Percentiles rank a stretch among this genome's conserved stretches.
These are phyloP conservation scores for Philypnodon macrostomus DNA, from an alignment of 2,797 vertebrate species.

Conservation along the genomic window DNA sequence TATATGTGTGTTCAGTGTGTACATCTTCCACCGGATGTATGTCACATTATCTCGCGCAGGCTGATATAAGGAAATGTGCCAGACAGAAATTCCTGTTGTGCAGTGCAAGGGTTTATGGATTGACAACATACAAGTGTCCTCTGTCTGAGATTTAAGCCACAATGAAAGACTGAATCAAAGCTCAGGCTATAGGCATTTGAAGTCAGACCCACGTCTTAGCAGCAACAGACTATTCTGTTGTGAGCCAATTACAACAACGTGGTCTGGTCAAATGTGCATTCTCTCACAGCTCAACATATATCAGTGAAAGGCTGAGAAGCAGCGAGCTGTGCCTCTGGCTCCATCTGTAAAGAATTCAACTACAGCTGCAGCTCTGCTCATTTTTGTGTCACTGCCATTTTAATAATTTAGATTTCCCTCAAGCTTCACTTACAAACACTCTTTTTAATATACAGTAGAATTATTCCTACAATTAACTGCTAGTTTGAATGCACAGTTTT, in stretches of 20 bases:
- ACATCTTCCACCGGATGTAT: slow-evolving; percentile 48
- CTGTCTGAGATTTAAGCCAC: slow-evolving; percentile 46
- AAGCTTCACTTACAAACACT: neutral
- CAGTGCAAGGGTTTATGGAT: slow-evolving; percentile 55
- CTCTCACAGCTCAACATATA: slow-evolving; percentile 48
- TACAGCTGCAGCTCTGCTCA: slow-evolving; percentile 20
- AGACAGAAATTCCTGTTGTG: slow-evolving; percentile 52
- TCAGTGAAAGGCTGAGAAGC: slow-evolving; percentile 18
- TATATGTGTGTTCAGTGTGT: slow-evolving; percentile 13
- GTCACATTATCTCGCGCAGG: slow-evolving; percentile 54
- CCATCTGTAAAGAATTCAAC: slow-evolving; percentile 48
- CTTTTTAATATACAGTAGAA: too few species aligned
- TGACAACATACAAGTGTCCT: slow-evolving; percentile 50
- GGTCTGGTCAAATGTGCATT: slow-evolving; percentile 40
- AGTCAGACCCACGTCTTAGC: slow-evolving; percentile 46
- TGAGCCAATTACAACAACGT: slow-evolving; percentile 63
- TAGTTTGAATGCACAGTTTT: too few species aligned
- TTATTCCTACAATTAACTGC: too few species aligned
- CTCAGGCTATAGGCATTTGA: slow-evolving; percentile 52
- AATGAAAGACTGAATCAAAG: slow-evolving; percentile 54
- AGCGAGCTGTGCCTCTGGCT: slow-evolving; percentile 32
- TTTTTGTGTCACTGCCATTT: slow-evolving; percentile 26
- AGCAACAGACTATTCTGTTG: slow-evolving; percentile 44
- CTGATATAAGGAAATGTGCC: slow-evolving; percentile 58
- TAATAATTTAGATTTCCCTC: slow-evolving; percentile 5